Evolutionary conservation across 2,113 vertebrate species (phyloP).

Genomic region (Trogon surrucura): DNA sequence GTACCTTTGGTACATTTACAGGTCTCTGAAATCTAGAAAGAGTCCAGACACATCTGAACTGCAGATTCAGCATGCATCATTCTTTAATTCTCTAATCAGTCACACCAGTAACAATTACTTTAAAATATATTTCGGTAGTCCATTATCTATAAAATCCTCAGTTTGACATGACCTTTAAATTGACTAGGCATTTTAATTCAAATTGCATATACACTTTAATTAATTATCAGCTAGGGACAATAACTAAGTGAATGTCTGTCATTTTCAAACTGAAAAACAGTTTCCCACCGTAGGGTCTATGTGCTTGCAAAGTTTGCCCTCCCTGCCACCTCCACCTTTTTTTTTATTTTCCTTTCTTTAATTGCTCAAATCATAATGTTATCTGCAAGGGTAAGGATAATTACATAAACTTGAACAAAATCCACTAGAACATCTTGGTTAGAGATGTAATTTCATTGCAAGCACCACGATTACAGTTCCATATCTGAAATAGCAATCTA

Average conservation of each 20-base stretch:
- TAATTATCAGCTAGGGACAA: constrained; percentile 63
- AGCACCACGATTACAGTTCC: background rate
- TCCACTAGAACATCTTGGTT: background rate
- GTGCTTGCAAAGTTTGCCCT: background rate
- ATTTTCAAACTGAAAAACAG: constrained; percentile 55
- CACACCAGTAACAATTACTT: constrained; percentile 19
- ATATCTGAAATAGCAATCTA: background rate
- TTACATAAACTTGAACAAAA: background rate
- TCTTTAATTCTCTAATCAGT: background rate
- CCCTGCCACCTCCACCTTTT: background rate
- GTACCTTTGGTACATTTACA: background rate
- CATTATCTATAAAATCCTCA: constrained; percentile 41
- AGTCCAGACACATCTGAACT: background rate
- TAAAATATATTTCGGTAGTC: constrained; percentile 35
- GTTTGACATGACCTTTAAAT: constrained; percentile 62
- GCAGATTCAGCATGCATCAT: background rate
- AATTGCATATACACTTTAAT: constrained; percentile 48
- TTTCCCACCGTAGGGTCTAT: background rate
- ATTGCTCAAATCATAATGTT: background rate
- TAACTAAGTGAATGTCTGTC: constrained; percentile 36
- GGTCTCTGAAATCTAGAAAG: background rate
- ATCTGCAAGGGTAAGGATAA: background rate
- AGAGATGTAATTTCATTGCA: background rate
- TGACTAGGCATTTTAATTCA: constrained; percentile 54
- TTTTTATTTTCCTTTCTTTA: background rate